These are phyloP conservation scores for Oreonectes daqikongensis DNA, from an alignment of 2,797 vertebrate species.

Conservation along the genomic window DNA sequence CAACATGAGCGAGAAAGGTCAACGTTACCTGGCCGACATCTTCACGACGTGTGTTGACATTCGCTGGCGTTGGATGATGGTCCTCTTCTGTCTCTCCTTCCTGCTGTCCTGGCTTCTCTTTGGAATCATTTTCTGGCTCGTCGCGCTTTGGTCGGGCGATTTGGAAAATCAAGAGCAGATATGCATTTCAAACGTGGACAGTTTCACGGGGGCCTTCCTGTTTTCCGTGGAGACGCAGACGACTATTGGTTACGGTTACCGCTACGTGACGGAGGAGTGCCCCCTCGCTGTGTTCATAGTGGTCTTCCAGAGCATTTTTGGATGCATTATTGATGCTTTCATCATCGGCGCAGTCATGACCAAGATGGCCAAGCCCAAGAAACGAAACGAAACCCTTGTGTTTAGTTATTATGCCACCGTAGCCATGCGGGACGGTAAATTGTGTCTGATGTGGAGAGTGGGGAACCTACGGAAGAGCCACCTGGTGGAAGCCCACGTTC, in stretches of 20 bases:
- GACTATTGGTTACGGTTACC: conserved; percentile 95
- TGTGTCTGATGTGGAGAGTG: conserved; percentile 96
- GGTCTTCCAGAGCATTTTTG: conserved; percentile 96
- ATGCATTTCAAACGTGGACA: conserved; percentile 93
- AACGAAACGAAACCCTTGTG: conserved; percentile 93
- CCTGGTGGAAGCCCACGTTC: conserved; percentile 92
- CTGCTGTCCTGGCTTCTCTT: conserved; percentile 96
- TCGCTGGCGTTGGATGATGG: conserved; percentile 97
- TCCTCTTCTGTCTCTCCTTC: conserved; percentile 93
- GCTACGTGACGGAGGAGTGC: conserved; percentile 94
- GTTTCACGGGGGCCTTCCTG: conserved; percentile 95
- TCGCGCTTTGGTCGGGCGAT: conserved; percentile 90
- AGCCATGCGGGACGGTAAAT: conserved; percentile 92
- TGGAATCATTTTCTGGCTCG: conserved; percentile 93
- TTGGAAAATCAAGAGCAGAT: conserved; percentile 80
- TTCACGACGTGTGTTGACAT: conserved; percentile 98
- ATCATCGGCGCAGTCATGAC: conserved; percentile 98
- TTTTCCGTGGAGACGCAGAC: conserved; percentile 99
- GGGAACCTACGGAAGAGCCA: conserved; percentile 96
- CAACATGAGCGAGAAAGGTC: conserved; percentile 96
- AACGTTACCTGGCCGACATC: conserved; percentile 95
- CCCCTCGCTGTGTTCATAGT: conserved; percentile 94
- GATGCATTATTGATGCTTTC: conserved; percentile 97
- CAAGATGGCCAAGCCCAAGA: conserved; percentile 98
- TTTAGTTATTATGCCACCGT: conserved; percentile 94